These are phyloP conservation scores for Drosophila bifasciata DNA, from an alignment of 1,140 invertebrate species.

Conservation along the genomic window DNA sequence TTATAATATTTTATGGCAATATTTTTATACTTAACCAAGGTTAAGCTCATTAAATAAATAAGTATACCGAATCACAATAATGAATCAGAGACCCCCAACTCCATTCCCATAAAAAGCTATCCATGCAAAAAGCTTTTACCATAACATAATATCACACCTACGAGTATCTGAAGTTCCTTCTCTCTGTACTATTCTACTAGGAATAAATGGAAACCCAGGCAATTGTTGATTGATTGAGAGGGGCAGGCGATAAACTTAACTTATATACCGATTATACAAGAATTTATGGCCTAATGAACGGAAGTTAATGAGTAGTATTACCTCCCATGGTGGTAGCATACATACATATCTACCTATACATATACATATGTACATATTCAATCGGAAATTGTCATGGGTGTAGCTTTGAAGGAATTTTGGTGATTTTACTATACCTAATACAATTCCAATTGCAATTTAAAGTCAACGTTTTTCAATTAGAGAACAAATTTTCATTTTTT, in stretches of 20 bases:
- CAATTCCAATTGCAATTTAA: no score
- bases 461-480: no score
- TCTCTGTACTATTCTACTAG: slow-evolving; percentile 12
- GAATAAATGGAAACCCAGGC: slow-evolving; percentile 33
- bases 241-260: slow-evolving; percentile 26
- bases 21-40: slow-evolving; percentile 12
- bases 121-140: slow-evolving; percentile 30
- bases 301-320: slow-evolving; percentile 32
- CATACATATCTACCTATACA: background rate
- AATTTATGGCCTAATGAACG: slow-evolving; percentile 36
- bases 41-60: slow-evolving; percentile 15
- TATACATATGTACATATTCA: background rate
- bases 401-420: no score
- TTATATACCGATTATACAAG: slow-evolving; percentile 16
- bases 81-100: background rate
- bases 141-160: background rate
- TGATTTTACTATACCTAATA: no score
- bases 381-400: no score
- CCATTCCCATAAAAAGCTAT: slow-evolving; percentile 31
- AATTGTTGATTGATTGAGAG: slow-evolving; percentile 35
- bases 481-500: no score
- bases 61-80: background rate
- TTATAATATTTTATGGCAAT: background rate
- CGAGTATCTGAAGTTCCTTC: slow-evolving; percentile 2
- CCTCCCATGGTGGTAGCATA: slow-evolving; percentile 17